Evolutionary conservation across 2,888 invertebrate species (phyloP).

Genomic region (Pseudeuparius sepicola): DNA sequence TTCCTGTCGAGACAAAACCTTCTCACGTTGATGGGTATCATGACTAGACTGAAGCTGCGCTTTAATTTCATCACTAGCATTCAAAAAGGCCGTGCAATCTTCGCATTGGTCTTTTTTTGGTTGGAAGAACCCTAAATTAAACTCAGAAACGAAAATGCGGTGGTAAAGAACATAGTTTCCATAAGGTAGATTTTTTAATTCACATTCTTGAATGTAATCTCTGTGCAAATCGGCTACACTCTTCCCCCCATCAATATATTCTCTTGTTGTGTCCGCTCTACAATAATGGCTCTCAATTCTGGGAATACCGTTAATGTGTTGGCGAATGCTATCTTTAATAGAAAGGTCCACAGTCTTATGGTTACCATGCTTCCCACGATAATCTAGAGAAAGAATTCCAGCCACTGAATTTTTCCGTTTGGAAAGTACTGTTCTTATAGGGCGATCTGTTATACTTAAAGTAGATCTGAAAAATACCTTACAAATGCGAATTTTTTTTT

Average conservation of each 20-base stretch:
- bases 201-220: too few relatives aligned
- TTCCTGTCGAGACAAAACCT: conserved; percentile 20
- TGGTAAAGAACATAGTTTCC: too few relatives aligned
- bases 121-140: too few relatives aligned
- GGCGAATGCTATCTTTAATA: conserved; percentile 4
- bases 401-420: conserved; percentile 4
- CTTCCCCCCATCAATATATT: too few relatives aligned
- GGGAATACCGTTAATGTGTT: conserved; percentile 1
- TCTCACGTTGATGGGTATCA: conserved; percentile 21
- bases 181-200: too few relatives aligned
- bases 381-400: conserved; percentile 4
- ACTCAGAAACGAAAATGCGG: too few relatives aligned
- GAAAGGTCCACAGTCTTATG: not conserved
- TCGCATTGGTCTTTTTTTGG: conserved; percentile 22
- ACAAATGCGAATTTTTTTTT: conserved; percentile 4
- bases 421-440: conserved; percentile 4
- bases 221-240: too few relatives aligned
- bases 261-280: too few relatives aligned
- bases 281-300: conserved; percentile 5
- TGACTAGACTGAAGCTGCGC: conserved; percentile 15
- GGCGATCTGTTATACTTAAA: conserved; percentile 3
- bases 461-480: conserved; percentile 5
- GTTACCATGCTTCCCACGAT: not conserved
- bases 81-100: conserved; percentile 13
- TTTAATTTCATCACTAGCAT: conserved; percentile 14